Evolutionary conservation across 2,888 invertebrate species (phyloP).

Genomic region (Unio delphinus): DNA sequence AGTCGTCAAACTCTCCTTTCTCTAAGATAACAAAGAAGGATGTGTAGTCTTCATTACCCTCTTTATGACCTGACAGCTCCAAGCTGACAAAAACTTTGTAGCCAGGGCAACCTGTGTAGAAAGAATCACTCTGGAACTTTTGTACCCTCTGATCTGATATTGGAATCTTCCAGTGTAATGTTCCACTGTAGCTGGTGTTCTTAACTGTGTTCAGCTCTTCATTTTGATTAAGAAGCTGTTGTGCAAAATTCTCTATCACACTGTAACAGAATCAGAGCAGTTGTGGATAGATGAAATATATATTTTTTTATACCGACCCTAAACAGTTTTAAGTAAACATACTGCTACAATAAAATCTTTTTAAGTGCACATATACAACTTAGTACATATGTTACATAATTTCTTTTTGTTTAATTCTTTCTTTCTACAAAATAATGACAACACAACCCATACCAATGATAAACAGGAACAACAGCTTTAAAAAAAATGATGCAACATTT

Average conservation of each 20-base stretch:
- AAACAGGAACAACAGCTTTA: too few relatives aligned
- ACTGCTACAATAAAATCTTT: too few relatives aligned
- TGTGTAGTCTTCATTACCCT: slow-evolving; percentile 32
- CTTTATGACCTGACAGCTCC: slow-evolving; percentile 38
- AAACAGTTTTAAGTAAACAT: too few relatives aligned
- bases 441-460: too few relatives aligned
- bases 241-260: slow-evolving; percentile 1
- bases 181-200: slow-evolving; percentile 18
- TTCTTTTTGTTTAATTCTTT: slow-evolving; percentile 4
- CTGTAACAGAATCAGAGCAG: slow-evolving; percentile 1
- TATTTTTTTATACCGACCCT: too few relatives aligned
- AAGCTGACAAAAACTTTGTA: slow-evolving; percentile 46
- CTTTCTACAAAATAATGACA: neutral
- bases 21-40: slow-evolving; percentile 43
- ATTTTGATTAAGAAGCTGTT: neutral
- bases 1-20: slow-evolving; percentile 49
- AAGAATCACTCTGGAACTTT: slow-evolving; percentile 39
- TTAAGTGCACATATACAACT: slow-evolving; percentile 2
- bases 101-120: slow-evolving; percentile 56
- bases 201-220: slow-evolving; percentile 7
- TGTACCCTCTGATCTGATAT: slow-evolving; percentile 2
- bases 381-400: slow-evolving; percentile 1
- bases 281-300: too few relatives aligned
- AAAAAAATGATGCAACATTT: too few relatives aligned
- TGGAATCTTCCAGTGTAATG: slow-evolving; percentile 25